Base-by-base conservation (phyloP, 2,113 vertebrate species). In the Lepus timidus region DNA sequence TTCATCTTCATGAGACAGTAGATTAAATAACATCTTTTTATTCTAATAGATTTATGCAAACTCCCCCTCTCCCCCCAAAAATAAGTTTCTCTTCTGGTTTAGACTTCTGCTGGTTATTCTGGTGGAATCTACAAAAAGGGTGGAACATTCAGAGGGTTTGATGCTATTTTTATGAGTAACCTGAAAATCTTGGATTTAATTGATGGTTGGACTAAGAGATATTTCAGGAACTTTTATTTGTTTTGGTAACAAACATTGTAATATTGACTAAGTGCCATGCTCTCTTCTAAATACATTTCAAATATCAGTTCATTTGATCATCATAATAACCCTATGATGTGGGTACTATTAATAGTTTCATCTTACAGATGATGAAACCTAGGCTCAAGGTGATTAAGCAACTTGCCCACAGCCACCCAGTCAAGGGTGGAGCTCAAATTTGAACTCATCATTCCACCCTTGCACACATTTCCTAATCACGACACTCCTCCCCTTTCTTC, bases 341-440 rank as follows among this genome's bases (percentile, higher is more conserved):
- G 33, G 19, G 51, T 78, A 29, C 70, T 84, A 65, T 61, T 88
- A 91, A 87, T 73, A 23, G n/a, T 9, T 19, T 93, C 58, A 71
- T 79, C 61, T 89, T 90, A 74, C 6, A 39, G 65, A 73, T 95
- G 96, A 83, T 83, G 81, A 93, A 90, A 92, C 29, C 27, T 52
- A 87, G 11, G 14, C 20, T 91, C 73, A 52, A 65, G 22, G 44
- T 83, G 27, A 27, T 83, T 79, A 51, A 85, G 61, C 58, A 83
- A 68, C 51, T 94, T 90, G 31, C 14, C 61, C 33, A 27, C 2
- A n/a, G 44, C 62, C 52, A 84, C 91, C 81, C 31, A 96, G 78
- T 68, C 23, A 85, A 95, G n/a, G 73, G 44, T 88, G 14, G 52
- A 82, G 33, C 14, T 85, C n/a, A 27, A 9, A 39, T 85, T 84